These are phyloP conservation scores for Alligator sinensis DNA, from an alignment of 2,113 vertebrate genomes.

Conservation along the genomic window DNA sequence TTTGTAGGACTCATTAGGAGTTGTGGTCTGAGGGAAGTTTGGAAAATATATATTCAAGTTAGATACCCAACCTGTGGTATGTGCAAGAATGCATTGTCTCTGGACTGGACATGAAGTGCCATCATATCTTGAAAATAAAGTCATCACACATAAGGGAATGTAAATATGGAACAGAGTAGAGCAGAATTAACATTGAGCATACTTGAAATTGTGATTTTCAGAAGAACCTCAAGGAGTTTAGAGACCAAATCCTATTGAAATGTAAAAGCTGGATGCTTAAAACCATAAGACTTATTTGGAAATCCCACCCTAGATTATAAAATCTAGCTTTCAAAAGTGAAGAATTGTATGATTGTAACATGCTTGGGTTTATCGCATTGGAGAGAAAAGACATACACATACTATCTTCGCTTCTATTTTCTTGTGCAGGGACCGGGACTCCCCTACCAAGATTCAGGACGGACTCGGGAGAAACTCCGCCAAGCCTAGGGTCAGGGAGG, in stretches of 20 bases:
- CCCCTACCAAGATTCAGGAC: too few species aligned
- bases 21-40: background rate
- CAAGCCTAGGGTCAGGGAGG: too few species aligned
- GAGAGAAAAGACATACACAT: background rate
- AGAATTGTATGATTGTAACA: background rate
- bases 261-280: background rate
- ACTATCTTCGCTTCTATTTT: background rate
- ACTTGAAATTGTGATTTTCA: background rate
- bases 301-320: background rate
- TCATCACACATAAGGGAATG: background rate
- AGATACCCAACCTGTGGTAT: background rate
- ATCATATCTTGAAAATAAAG: too few species aligned
- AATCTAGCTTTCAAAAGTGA: background rate
- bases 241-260: accelerated
- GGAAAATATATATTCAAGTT: background rate
- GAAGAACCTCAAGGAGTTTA: background rate
- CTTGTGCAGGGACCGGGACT: background rate
- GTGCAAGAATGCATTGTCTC: background rate
- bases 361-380: background rate
- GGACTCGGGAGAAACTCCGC: too few species aligned
- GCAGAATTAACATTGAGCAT: background rate
- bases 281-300: background rate
- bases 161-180: background rate
- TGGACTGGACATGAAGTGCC: background rate
- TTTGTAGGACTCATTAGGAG: background rate